Conservation (phyloP, 30 jellyfish, hydroid and myxozoan species). For the Rhopilema esculentum region DNA sequence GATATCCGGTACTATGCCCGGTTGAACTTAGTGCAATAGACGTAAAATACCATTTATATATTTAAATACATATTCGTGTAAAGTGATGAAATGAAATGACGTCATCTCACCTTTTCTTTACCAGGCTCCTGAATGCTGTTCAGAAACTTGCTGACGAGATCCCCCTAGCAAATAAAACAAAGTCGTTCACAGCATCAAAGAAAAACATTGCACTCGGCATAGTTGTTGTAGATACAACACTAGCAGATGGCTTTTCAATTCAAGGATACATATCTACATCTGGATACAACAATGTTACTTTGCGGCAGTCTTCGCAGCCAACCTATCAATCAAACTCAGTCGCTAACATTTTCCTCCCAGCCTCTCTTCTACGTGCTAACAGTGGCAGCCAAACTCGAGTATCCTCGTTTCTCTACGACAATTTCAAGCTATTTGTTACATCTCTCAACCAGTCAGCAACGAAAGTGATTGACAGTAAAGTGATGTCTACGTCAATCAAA, state of each 20-base stretch:
- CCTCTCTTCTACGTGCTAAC: conserved; percentile 12
- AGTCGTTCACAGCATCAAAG: conserved; percentile 11
- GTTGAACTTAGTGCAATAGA: too few relatives aligned
- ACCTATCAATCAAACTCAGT: not conserved
- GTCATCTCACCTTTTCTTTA: not conserved
- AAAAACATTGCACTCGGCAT: conserved; percentile 30
- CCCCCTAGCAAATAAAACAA: conserved; percentile 10
- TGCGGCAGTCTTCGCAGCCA: conserved; percentile 6
- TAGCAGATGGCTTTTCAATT: conserved; percentile 5
- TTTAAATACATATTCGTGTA: not conserved
- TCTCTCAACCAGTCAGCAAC: conserved; percentile 5
- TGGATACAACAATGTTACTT: conserved; percentile 24
- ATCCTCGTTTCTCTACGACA: conserved; percentile 51
- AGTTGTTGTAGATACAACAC: not conserved
- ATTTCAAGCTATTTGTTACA: conserved; percentile 37
- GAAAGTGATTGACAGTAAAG: conserved; percentile 47
- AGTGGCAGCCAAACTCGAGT: conserved; percentile 11
- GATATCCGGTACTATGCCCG: too few relatives aligned
- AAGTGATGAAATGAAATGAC: not conserved
- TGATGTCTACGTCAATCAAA: conserved; percentile 64
- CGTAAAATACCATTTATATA: too few relatives aligned
- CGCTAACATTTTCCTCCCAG: conserved; percentile 49
- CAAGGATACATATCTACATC: not conserved
- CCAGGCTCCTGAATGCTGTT: conserved; percentile 31
- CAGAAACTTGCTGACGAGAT: conserved; percentile 42